These are phyloP conservation scores for Notothenia rossii DNA, from an alignment of 2,113 vertebrate genomes.

Conservation along the genomic window DNA sequence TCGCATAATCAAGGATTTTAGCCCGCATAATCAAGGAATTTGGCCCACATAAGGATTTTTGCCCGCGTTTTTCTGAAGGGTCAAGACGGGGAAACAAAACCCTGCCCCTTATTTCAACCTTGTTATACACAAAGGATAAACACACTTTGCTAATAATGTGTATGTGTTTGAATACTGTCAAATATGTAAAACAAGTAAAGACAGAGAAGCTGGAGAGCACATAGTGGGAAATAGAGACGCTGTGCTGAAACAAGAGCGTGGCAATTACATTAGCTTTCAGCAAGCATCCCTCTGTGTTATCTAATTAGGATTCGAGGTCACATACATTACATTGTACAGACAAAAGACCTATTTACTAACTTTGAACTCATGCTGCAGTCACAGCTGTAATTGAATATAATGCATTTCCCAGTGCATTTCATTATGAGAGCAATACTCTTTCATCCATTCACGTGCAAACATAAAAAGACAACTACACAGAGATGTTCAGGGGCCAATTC, in stretches of 20 bases:
- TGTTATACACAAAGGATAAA: neutral
- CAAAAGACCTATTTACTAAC: slow-evolving; percentile 50
- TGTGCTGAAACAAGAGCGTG: neutral
- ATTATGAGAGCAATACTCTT: slow-evolving; percentile 17
- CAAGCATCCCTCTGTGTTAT: slow-evolving; percentile 24
- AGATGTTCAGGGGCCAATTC: slow-evolving; percentile 46
- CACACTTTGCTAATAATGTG: neutral
- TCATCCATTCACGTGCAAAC: slow-evolving; percentile 41
- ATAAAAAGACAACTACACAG: slow-evolving; percentile 52
- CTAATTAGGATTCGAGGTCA: slow-evolving; percentile 53
- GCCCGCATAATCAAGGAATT: too few relatives aligned
- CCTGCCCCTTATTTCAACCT: neutral
- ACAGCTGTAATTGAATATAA: slow-evolving; percentile 57
- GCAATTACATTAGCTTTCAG: slow-evolving; percentile 34
- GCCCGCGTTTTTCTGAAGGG: too few relatives aligned
- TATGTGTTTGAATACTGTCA: neutral
- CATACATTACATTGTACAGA: slow-evolving; percentile 30
- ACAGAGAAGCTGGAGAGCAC: neutral
- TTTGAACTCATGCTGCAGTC: slow-evolving; percentile 37
- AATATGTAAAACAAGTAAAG: neutral
- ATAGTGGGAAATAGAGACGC: neutral
- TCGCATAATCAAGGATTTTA: too few relatives aligned
- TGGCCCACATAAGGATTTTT: too few relatives aligned
- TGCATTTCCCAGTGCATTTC: slow-evolving; percentile 41
- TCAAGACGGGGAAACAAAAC: slow-evolving; percentile 9